Conservation (phyloP, 2,888 invertebrate genomes). For the Phaonia tiefii region DNA sequence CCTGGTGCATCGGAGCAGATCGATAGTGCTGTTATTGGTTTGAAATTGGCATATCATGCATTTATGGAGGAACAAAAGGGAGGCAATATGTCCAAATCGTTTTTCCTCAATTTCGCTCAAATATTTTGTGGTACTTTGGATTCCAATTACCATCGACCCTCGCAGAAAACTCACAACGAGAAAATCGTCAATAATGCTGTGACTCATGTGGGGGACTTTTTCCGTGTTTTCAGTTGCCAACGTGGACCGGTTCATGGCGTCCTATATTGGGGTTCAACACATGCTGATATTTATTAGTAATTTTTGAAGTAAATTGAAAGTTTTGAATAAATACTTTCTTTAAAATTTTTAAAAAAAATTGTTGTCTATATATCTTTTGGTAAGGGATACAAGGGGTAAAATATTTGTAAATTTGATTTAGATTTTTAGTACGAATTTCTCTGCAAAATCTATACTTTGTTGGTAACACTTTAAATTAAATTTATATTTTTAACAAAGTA, state of each 20-base stretch:
- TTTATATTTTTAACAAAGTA: no score
- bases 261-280: background rate
- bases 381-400: no score
- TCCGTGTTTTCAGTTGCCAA: background rate
- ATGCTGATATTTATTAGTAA: background rate
- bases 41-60: constrained; percentile 8
- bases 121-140: background rate
- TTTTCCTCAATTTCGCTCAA: constrained; percentile 30
- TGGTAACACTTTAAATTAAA: no score
- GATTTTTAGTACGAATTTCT: no score
- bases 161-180: background rate
- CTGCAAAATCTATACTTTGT: no score
- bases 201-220: constrained; percentile 4
- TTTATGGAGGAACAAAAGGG: background rate
- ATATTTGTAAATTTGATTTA: no score
- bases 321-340: no score
- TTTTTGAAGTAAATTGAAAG: no score
- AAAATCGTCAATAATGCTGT: constrained; percentile 21
- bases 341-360: no score
- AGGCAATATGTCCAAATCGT: background rate
- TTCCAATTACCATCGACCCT: constrained; percentile 9
- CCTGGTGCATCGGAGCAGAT: constrained; percentile 11
- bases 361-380: no score
- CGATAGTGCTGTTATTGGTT: constrained; percentile 17
- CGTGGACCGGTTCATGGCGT: background rate